These are phyloP conservation scores for Ibycter americanus DNA, from an alignment of 2,797 vertebrate genomes.

Conservation along the genomic window DNA sequence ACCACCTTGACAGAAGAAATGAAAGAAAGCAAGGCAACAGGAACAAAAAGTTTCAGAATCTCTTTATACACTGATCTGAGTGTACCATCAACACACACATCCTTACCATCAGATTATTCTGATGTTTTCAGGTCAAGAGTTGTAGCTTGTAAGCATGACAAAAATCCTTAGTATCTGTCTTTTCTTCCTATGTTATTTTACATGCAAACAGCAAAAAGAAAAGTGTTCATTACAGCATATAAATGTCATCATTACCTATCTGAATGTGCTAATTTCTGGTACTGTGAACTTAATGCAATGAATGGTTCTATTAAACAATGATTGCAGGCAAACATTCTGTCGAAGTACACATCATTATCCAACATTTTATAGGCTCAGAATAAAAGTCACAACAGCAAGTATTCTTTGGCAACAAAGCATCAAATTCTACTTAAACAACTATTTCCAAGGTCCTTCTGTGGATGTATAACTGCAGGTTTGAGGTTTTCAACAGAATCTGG, in stretches of 20 bases:
- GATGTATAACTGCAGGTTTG: neutral
- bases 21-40: neutral
- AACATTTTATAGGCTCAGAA: neutral
- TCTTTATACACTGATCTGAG: neutral
- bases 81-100: neutral
- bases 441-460: neutral
- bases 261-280: neutral
- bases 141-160: neutral
- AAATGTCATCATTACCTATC: neutral
- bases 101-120: neutral
- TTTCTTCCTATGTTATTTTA: neutral
- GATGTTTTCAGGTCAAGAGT: neutral
- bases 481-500: neutral
- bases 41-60: neutral
- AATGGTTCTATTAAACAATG: neutral
- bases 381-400: neutral
- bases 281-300: neutral
- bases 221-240: neutral
- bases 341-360: neutral
- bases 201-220: neutral
- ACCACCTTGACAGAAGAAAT: neutral
- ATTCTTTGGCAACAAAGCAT: neutral
- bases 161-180: neutral
- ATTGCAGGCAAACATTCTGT: neutral
- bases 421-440: neutral